phyloP scores from a whole-genome alignment of 1,140 invertebrate genomes.

The Potamilus streckersoni region DNA sequence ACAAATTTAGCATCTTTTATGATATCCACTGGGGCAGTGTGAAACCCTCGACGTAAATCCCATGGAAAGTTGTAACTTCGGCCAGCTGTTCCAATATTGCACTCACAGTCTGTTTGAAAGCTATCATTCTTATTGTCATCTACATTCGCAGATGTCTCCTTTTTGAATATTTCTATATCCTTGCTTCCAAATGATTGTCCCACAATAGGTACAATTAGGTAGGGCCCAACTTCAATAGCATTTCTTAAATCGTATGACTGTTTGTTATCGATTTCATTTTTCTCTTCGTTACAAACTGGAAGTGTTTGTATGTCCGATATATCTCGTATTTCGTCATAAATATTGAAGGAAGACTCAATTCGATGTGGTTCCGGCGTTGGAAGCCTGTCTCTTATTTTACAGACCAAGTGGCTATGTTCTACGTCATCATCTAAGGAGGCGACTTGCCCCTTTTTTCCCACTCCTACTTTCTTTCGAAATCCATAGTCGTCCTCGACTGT shows the following conservation, averaged over 20 bases:
- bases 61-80: slow-evolving; percentile 3
- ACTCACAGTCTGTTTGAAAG: slow-evolving; percentile 10
- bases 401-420: slow-evolving; percentile 16
- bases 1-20: slow-evolving; percentile 24
- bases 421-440: slow-evolving; percentile 25
- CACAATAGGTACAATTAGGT: slow-evolving; percentile 29
- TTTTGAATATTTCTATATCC: slow-evolving; percentile 30
- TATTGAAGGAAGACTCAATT: slow-evolving; percentile 21
- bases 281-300: slow-evolving; percentile 9
- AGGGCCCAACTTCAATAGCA: slow-evolving; percentile 34
- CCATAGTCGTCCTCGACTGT: slow-evolving; percentile 28
- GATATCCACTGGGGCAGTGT: neutral
- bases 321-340: slow-evolving; percentile 33
- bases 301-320: slow-evolving; percentile 6
- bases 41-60: slow-evolving; percentile 5
- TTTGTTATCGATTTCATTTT: neutral
- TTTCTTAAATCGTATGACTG: slow-evolving; percentile 19
- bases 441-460: slow-evolving; percentile 25
- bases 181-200: slow-evolving; percentile 3
- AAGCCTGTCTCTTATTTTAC: slow-evolving; percentile 13
- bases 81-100: slow-evolving; percentile 1
- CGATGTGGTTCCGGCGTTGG: slow-evolving; percentile 25
- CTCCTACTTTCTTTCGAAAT: slow-evolving; percentile 26
- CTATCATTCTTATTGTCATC: slow-evolving; percentile 4
- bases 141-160: neutral